Evolutionary conservation across 1,140 invertebrate species (phyloP), one percentile per base, ranked within the genome.

Genomic region (Diorhabda elongata): DNA sequence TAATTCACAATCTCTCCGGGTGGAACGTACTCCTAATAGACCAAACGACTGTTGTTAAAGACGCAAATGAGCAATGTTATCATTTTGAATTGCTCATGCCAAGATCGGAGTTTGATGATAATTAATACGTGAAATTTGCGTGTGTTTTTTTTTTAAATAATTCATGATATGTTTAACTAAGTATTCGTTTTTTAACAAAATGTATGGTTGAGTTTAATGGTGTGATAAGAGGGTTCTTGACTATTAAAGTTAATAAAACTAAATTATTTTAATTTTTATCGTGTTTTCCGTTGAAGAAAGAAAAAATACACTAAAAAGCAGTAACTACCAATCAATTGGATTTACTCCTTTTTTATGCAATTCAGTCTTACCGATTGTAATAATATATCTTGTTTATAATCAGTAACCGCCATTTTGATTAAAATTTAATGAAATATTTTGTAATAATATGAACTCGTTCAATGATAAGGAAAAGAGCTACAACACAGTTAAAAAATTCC

Each of bases 391-490:
- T 59, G 58, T 42, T 61, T 61, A 43, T 42, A 61, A 61, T 9
- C 60, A 43, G 60, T 61, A 44, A 42, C 60, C 60, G 26, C 43
- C 60, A 61, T 61, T 61, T 61, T 44, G 4, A 61, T 61, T 61
- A 9, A 42, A 42, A 61, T 61, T 61, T 61, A 42, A 42, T 7
- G 42, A 9, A 61, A 7, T 42, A 61, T 61, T 26, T 61, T 61
- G n/a, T 43, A 44, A 61, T 42, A 61, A 59, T 26, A 26, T 26
- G 11, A 59, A n/a, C 9, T 59, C 11, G 5, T 59, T 59, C 58
- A 59, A 59, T 59, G 26, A 59, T 59, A 59, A 8, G 58, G 5
- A 59, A 41, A 59, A 59, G 58, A 59, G 11, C 58, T 61, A 61
- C 42, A 61, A 61, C 60, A 61, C 43, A 61, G 43, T 61, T 7